Evolutionary conservation across 2,888 invertebrate species (phyloP).

Genomic region (Amphipoea oculea): DNA sequence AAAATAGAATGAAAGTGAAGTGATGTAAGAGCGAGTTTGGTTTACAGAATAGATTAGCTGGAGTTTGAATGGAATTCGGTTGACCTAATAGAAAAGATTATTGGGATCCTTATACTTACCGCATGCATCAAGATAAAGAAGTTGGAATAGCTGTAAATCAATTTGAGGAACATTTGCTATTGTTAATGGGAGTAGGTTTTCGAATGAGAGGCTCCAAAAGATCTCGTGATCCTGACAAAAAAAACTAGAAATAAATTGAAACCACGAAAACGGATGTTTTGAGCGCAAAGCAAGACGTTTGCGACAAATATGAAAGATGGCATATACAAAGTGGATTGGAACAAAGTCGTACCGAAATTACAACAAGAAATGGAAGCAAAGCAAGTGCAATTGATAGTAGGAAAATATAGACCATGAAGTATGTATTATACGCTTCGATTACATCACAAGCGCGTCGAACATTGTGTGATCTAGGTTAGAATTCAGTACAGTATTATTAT

Average conservation of each 20-base stretch:
- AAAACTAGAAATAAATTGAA: neutral
- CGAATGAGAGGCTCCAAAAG: neutral
- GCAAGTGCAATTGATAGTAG: neutral
- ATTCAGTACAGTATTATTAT: conserved; percentile 13
- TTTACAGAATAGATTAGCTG: neutral
- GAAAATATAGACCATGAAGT: neutral
- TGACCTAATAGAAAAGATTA: neutral
- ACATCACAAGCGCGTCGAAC: conserved; percentile 13
- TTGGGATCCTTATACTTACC: neutral
- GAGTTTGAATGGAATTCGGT: neutral
- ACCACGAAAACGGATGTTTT: neutral
- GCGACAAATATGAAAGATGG: neutral
- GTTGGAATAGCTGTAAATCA: neutral
- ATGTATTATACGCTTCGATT: conserved; percentile 11
- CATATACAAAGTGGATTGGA: neutral
- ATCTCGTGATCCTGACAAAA: neutral
- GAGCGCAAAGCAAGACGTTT: neutral
- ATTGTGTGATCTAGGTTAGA: conserved; percentile 30
- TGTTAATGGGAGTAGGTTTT: neutral
- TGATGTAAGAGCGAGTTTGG: neutral
- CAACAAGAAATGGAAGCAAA: neutral
- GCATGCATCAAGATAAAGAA: too few species aligned
- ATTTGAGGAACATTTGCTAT: neutral
- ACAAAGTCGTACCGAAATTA: neutral
- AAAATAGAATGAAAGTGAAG: neutral